Base-by-base conservation (phyloP, 2,888 invertebrate species). In the Apotomis betuletana region DNA sequence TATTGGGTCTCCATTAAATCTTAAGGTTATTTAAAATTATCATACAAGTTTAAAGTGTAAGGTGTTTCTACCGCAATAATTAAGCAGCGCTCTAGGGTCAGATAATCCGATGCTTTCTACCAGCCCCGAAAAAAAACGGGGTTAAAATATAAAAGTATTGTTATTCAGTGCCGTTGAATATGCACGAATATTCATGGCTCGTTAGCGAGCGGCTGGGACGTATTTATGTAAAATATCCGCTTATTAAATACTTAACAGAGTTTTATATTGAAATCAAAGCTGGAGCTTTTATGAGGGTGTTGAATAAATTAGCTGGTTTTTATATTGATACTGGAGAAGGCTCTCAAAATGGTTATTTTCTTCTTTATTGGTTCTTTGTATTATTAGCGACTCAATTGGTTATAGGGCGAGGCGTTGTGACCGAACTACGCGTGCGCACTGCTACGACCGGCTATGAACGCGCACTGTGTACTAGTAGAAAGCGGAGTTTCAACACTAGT, bases 121-220 rank as follows among this genome's bases (percentile, higher is more conserved):
- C n/a, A 41, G 59, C 36, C 0, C 52, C 63, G 52, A 54, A 64
- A 74, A 70, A 75, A 75, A 68, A 70, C 73, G 64, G 59, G 62
- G 62, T 64, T 65, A 61, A 72, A 75, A 75, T 75, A 73, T 73
- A 73, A 73, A 73, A 70, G 73, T 75, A 73, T 70, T 72, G 74
- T 73, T 67, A 72, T 68, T 75, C 70, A 61, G 72, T 68, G 57
- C 58, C 72, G 64, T 52, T 75, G 73, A 75, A 75, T 75, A 74
- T 75, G 64, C 75, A 74, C 58, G 74, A 74, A 73, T 75, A 74
- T 74, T 75, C 75, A 74, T 74, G 71, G 67, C 74, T 75, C 75
- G 75, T 75, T 75, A 75, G 73, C 63, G 67, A 67, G 71, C 73
- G 58, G 73, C 71, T 52, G 51, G 67, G 61, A 60, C 73, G 67